Conservation (phyloP, 1,140 invertebrate genomes). For the Solenopsis fugax region DNA sequence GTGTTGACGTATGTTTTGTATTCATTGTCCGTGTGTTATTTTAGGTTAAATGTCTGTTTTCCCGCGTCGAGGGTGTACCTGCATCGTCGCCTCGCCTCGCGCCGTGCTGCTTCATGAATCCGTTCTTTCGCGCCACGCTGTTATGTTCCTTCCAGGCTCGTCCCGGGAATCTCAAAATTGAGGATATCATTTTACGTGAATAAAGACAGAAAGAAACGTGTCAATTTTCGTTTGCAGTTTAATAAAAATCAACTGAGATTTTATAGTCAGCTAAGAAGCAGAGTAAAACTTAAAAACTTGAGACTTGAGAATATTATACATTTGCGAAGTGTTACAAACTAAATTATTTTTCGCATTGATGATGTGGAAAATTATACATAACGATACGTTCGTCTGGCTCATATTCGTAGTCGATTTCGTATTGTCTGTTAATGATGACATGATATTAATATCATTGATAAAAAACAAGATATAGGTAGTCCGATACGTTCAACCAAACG, state of each 20-base stretch:
- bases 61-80: conserved; percentile 50
- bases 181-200: neutral
- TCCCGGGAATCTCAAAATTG: neutral
- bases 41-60: conserved; percentile 63
- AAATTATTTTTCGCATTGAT: neutral
- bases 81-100: conserved; percentile 56
- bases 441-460: neutral
- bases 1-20: conserved; percentile 61
- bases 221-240: neutral
- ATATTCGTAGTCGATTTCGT: neutral
- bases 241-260: neutral
- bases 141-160: neutral
- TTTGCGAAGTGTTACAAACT: neutral
- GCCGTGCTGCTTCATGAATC: conserved; percentile 30
- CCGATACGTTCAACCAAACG: too few species aligned
- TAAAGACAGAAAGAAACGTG: neutral
- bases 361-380: neutral
- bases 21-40: conserved; percentile 63
- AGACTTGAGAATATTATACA: neutral
- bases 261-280: neutral
- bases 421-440: neutral
- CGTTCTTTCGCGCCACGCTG: conserved; percentile 26
- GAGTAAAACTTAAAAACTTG: neutral
- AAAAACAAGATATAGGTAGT: too few species aligned
- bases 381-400: neutral